Percentiles rank a stretch among this genome's conserved stretches.
Evolutionary conservation across 2,113 vertebrate genomes (phyloP).

Genomic region (Phalacrocorax brasilianus): DNA sequence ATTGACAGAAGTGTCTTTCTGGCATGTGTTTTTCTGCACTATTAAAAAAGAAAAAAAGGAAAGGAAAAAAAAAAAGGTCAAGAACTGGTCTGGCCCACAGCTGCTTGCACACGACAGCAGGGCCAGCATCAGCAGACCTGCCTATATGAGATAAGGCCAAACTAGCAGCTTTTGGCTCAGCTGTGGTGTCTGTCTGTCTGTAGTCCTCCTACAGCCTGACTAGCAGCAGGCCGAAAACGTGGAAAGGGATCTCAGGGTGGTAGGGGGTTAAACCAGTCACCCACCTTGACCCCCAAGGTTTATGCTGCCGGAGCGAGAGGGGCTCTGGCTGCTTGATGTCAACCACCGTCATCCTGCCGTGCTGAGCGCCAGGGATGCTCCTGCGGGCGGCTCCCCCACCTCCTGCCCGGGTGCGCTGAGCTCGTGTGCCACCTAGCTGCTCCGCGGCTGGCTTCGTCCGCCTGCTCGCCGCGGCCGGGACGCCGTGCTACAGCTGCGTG

Average conservation of each 20-base stretch:
- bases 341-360: rapidly evolving
- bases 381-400: rapidly evolving
- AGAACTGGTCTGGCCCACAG: not conserved
- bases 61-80: not conserved
- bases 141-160: rapidly evolving
- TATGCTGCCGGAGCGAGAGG: not conserved
- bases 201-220: no score
- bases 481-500: rapidly evolving
- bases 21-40: not conserved
- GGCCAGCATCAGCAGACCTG: not conserved
- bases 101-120: not conserved
- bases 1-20: no score
- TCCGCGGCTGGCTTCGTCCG: rapidly evolving
- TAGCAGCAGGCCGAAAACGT: not conserved
- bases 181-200: no score
- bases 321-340: not conserved
- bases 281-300: not conserved
- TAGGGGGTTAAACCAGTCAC: not conserved
- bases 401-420: rapidly evolving
- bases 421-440: not conserved
- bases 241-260: not conserved
- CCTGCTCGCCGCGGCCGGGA: no score
- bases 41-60: not conserved
- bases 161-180: not conserved
- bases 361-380: rapidly evolving